phyloP scores from a whole-genome alignment of 2,797 vertebrate species.

The Cyclura pinguis region DNA sequence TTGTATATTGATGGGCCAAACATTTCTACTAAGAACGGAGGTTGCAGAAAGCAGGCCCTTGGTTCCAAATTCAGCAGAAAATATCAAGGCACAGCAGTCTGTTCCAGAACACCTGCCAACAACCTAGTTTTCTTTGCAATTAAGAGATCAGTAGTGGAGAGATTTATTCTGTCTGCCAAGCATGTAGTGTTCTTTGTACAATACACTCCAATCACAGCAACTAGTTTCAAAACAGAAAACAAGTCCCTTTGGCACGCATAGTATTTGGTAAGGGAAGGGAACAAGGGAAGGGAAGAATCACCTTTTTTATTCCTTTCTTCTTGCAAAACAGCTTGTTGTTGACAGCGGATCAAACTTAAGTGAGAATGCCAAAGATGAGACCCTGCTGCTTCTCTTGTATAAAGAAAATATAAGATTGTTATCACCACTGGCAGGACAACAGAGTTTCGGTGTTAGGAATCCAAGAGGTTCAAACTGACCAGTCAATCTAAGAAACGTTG shows the following conservation, averaged over 20 bases:
- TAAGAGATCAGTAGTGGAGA: accelerated
- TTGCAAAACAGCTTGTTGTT: conserved; percentile 37
- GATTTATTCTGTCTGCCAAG: neutral
- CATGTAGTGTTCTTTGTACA: neutral
- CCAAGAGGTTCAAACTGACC: neutral
- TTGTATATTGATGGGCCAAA: neutral
- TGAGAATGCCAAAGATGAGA: conserved; percentile 1
- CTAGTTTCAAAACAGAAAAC: conserved; percentile 1
- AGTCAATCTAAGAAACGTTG: neutral
- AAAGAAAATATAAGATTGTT: neutral
- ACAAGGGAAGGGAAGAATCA: conserved; percentile 39
- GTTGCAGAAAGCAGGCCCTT: neutral
- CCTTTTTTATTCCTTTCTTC: conserved; percentile 58
- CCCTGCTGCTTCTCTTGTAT: neutral
- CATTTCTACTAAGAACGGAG: neutral
- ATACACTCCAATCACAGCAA: neutral
- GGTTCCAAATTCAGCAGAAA: conserved; percentile 11
- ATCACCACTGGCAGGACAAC: neutral
- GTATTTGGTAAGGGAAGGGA: conserved; percentile 2
- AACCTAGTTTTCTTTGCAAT: neutral
- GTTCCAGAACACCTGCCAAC: neutral
- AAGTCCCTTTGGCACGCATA: neutral
- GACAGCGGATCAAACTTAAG: neutral
- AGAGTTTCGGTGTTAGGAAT: neutral
- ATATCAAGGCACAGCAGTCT: neutral